These are phyloP conservation scores for Dendroctonus valens DNA, from an alignment of 1,140 invertebrate species.

Conservation along the genomic window DNA sequence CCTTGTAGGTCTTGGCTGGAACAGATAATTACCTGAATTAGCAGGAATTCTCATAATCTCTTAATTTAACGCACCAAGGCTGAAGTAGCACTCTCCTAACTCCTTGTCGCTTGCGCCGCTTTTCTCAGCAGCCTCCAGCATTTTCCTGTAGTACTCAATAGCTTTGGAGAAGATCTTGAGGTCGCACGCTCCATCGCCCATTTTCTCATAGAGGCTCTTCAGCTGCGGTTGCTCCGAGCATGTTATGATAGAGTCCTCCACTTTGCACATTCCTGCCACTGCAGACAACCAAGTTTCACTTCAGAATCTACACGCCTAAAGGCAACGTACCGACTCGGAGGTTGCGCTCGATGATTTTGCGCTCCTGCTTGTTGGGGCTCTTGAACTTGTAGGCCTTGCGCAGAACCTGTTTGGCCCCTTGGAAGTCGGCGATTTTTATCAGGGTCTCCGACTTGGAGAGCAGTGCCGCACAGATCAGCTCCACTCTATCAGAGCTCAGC, in stretches of 20 bases:
- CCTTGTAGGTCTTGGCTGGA: conserved; percentile 83
- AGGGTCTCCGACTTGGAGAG: conserved; percentile 62
- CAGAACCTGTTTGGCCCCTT: conserved; percentile 66
- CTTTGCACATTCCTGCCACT: conserved; percentile 69
- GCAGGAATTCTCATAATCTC: neutral
- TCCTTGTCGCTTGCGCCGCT: conserved; percentile 58
- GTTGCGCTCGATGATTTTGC: conserved; percentile 60
- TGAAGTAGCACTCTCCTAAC: conserved; percentile 75
- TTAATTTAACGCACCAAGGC: conserved; percentile 46
- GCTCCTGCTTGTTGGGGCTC: conserved; percentile 59
- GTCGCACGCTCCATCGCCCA: conserved; percentile 76
- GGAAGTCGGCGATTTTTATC: conserved; percentile 67
- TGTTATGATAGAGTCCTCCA: conserved; percentile 62
- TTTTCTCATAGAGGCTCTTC: conserved; percentile 73
- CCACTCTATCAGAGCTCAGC: conserved; percentile 46
- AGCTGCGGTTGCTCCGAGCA: conserved; percentile 56
- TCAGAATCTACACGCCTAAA: neutral
- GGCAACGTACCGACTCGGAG: conserved; percentile 60
- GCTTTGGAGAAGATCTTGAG: conserved; percentile 69
- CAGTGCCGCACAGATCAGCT: conserved; percentile 61
- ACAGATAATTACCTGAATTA: neutral
- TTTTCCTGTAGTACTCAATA: conserved; percentile 75
- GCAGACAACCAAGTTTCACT: conserved; percentile 26
- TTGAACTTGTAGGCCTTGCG: conserved; percentile 74
- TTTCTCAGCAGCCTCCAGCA: conserved; percentile 68